These are phyloP conservation scores for Hoplostethus atlanticus DNA, from an alignment of 2,797 vertebrate species.

Conservation along the genomic window DNA sequence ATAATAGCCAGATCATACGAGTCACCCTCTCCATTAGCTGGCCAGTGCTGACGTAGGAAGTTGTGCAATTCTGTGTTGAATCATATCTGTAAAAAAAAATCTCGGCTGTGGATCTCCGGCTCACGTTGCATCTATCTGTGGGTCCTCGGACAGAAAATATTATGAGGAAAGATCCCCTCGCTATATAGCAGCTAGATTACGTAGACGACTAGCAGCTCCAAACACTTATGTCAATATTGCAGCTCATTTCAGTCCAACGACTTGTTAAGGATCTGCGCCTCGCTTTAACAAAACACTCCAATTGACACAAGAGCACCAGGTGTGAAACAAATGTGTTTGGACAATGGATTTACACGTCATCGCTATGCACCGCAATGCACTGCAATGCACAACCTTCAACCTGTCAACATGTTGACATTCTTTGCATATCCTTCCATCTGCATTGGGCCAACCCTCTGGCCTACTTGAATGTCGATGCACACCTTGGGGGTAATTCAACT, in stretches of 20 bases:
- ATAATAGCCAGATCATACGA: neutral
- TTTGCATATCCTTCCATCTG: slow-evolving; percentile 54
- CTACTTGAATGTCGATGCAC: slow-evolving; percentile 58
- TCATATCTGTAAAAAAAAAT: too few species aligned
- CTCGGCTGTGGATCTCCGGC: too few species aligned
- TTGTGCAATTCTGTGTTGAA: neutral
- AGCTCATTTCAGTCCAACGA: neutral
- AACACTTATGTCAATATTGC: too few species aligned
- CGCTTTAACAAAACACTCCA: neutral
- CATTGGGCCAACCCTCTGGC: slow-evolving; percentile 38
- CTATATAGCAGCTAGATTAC: too few species aligned
- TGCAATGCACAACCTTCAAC: slow-evolving; percentile 1
- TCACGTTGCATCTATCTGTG: too few species aligned
- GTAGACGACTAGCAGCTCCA: too few species aligned
- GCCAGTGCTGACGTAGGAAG: neutral
- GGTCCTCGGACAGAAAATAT: too few species aligned
- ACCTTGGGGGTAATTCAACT: slow-evolving; percentile 68
- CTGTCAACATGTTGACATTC: slow-evolving; percentile 56
- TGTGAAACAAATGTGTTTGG: slow-evolving; percentile 3
- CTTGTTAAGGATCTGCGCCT: neutral
- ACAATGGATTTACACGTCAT: slow-evolving; percentile 5
- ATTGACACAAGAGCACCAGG: neutral
- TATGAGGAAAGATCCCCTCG: too few species aligned
- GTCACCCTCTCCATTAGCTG: too few species aligned
- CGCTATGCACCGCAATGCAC: slow-evolving; percentile 1